Conservation (phyloP, 2,888 invertebrate species). For the Drosophila anceps region DNA sequence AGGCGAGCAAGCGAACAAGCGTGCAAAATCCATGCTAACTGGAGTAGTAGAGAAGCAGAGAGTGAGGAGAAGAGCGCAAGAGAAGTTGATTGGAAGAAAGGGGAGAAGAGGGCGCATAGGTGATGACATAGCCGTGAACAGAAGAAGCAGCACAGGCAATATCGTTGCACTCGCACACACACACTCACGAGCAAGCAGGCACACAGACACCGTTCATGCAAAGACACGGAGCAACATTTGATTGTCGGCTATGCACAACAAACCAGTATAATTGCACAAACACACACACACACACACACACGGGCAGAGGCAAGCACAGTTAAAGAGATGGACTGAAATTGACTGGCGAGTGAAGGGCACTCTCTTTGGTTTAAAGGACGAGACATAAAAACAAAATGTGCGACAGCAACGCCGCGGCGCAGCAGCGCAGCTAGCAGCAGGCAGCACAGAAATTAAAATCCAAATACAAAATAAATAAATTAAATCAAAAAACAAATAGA, state of each 20-base stretch:
- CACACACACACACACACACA: constrained; percentile 40
- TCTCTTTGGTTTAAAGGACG: constrained; percentile 58
- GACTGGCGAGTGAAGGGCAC: constrained; percentile 68
- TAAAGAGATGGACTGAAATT: constrained; percentile 45
- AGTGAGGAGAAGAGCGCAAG: constrained; percentile 13
- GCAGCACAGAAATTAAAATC: constrained; percentile 9
- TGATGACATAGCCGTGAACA: constrained; percentile 57
- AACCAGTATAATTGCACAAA: constrained; percentile 76
- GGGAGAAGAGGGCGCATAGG: constrained; percentile 39
- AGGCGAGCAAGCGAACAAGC: constrained; percentile 51
- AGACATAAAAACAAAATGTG: constrained; percentile 39
- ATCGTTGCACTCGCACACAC: constrained; percentile 55
- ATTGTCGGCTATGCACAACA: constrained; percentile 75
- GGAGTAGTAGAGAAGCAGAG: constrained; percentile 29
- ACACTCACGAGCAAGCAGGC: constrained; percentile 7
- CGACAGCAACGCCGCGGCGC: constrained; percentile 32
- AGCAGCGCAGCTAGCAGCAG: background rate
- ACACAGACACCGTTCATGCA: constrained; percentile 42
- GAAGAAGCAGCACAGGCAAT: constrained; percentile 50
- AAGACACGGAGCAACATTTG: constrained; percentile 68
- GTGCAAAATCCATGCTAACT: constrained; percentile 69
- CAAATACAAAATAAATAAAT: constrained; percentile 6
- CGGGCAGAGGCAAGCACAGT: constrained; percentile 17
- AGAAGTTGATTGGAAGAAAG: constrained; percentile 8
- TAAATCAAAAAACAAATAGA: constrained; percentile 10